phyloP scores from a whole-genome alignment of 2,797 vertebrate genomes.

The Mormyrops attenuatus region DNA sequence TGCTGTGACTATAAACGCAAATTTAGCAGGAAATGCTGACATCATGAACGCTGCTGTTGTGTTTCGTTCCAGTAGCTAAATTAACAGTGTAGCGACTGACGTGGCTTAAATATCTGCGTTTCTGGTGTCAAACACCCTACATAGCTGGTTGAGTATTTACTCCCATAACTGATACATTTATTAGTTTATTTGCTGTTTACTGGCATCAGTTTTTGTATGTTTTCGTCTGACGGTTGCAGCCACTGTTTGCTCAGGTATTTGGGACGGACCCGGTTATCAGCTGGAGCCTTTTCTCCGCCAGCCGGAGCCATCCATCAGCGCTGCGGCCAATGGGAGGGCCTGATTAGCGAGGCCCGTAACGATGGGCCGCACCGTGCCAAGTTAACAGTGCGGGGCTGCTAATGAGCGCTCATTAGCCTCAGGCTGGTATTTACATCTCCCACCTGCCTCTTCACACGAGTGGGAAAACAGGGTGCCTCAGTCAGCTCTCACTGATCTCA shows the following conservation, averaged over 20 bases:
- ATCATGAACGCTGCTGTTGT: background rate
- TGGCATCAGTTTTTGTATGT: background rate
- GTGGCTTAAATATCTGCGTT: background rate
- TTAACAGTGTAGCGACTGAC: background rate
- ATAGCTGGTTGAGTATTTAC: background rate
- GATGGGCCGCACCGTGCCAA: conserved; percentile 72
- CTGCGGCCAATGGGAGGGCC: background rate
- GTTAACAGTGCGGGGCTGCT: conserved; percentile 76
- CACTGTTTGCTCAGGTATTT: background rate
- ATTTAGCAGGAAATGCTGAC: background rate
- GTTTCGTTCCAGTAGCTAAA: background rate
- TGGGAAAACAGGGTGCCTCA: background rate
- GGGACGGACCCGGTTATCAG: background rate
- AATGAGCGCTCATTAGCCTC: conserved; percentile 74
- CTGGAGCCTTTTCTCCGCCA: background rate
- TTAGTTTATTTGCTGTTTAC: background rate
- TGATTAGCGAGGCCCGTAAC: conserved; percentile 73
- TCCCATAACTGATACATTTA: background rate
- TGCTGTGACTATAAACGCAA: background rate
- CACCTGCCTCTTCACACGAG: conserved; percentile 32
- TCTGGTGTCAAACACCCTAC: background rate
- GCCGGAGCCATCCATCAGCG: conserved; percentile 16
- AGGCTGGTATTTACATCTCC: conserved; percentile 52
- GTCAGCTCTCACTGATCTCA: background rate
- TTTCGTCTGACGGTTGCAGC: background rate